Conservation (phyloP, 1,140 invertebrate species). For the Euwallacea similis region DNA sequence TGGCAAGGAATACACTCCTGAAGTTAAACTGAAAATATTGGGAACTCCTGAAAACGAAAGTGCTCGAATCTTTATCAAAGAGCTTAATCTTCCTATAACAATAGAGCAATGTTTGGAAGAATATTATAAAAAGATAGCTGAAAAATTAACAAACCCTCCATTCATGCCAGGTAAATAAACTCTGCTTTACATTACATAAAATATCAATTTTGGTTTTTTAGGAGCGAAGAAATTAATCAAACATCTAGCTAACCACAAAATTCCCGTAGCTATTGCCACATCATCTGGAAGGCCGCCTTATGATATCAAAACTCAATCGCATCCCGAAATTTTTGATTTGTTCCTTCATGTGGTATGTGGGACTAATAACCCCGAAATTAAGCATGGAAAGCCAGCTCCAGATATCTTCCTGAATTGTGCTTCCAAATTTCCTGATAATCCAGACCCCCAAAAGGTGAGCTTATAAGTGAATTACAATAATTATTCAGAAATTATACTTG, state of each 20-base stretch:
- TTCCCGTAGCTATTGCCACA: constrained; percentile 88
- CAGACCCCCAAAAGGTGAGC: constrained; percentile 55
- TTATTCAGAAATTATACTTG: too few relatives aligned
- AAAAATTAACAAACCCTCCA: not conserved
- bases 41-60: not conserved
- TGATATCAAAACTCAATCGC: constrained; percentile 75
- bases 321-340: constrained; percentile 70
- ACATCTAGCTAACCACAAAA: constrained; percentile 75
- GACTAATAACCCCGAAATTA: constrained; percentile 84
- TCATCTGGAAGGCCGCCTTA: constrained; percentile 80
- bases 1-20: constrained; percentile 7
- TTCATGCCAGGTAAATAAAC: constrained; percentile 1
- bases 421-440: constrained; percentile 73
- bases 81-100: not conserved
- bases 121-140: constrained; percentile 10
- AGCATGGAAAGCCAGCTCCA: constrained; percentile 87
- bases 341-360: constrained; percentile 85
- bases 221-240: constrained; percentile 78
- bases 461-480: not conserved
- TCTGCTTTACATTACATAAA: not conserved
- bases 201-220: constrained; percentile 54
- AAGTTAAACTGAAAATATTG: constrained; percentile 3
- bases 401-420: constrained; percentile 91
- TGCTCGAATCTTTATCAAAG: not conserved
- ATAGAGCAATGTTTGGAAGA: constrained; percentile 1